Base-by-base conservation (phyloP, 2,888 invertebrate species). In the Megaustenia siamemsis region DNA sequence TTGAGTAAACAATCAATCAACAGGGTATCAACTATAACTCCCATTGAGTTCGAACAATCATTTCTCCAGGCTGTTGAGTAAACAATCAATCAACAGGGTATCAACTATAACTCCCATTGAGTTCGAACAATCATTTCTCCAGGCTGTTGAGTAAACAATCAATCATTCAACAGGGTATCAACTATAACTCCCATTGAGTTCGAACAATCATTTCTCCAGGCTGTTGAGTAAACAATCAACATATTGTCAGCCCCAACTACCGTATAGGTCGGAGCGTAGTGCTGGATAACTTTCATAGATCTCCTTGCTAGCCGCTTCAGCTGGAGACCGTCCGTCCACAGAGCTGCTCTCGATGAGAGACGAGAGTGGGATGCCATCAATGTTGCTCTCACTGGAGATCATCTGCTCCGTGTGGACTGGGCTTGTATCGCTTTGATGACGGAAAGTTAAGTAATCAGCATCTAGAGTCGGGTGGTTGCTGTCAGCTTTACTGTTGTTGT, bases 231-330 rank as follows among this genome's bases (percentile, higher is more conserved):
- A n/a, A 0, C 1, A n/a, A n/a, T n/a, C n/a, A n/a, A n/a, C n/a
- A n/a, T n/a, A n/a, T n/a, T n/a, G n/a, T n/a, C n/a, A 53, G 1
- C 38, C 66, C 1, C 49, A 32, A 28, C 43, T 49, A 2, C 49
- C 73, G 18, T 49, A 73, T 0, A 73, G 49, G 21, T 73, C 73
- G 0, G 73, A 32, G 5, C 73, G 45, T 18, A 73, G 18, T 49
- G 73, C 73, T 18, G 73, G 73, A 32, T 73, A 73, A 32, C 73
- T 49, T 0, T 73, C 49, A 43, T 73, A 73, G 32, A 73, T 73
- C 21, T 73, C 73, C 24, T 49, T 45, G 8, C 49, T 32, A 32
- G 73, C 73, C 1, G 35, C 32, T 49, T 73, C 73, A 32, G 21
- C 49, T 18, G 73, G 73, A 1, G 45, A 71, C n/a, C n/a, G 71